Evolutionary conservation across 1,140 invertebrate species (phyloP).

Genomic region (Magallana angulata): DNA sequence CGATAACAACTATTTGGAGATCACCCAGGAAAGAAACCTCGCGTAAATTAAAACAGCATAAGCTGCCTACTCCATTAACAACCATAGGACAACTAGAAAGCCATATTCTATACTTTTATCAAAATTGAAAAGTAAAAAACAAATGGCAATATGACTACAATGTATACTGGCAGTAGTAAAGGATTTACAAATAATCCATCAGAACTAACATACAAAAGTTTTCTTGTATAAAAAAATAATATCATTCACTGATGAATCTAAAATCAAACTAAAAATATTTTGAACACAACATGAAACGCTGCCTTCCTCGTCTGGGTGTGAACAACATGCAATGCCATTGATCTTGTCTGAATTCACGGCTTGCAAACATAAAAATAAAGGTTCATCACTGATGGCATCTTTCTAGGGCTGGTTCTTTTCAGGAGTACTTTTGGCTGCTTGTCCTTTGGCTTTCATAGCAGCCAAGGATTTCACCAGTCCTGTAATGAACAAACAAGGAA

Average conservation of each 20-base stretch:
- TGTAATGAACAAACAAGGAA: background rate
- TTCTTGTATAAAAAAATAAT: background rate
- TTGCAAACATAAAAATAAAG: background rate
- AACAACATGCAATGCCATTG: background rate
- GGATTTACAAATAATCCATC: background rate
- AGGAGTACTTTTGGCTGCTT: background rate
- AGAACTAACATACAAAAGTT: background rate
- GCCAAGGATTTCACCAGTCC: background rate
- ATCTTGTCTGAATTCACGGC: background rate
- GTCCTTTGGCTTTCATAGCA: background rate
- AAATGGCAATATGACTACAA: background rate
- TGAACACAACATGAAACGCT: background rate
- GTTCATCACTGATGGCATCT: background rate
- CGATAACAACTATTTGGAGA: background rate
- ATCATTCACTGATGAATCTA: background rate
- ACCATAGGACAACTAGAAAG: background rate
- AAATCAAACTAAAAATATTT: background rate
- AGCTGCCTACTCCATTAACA: background rate
- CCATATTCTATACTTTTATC: background rate
- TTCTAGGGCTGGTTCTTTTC: background rate
- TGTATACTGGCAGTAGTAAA: background rate
- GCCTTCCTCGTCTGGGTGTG: background rate
- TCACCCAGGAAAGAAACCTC: background rate
- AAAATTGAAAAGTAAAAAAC: background rate
- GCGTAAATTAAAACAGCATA: conserved; percentile 5